These are phyloP conservation scores for Iguana delicatissima DNA, from an alignment of 2,797 vertebrate species.

Conservation along the genomic window DNA sequence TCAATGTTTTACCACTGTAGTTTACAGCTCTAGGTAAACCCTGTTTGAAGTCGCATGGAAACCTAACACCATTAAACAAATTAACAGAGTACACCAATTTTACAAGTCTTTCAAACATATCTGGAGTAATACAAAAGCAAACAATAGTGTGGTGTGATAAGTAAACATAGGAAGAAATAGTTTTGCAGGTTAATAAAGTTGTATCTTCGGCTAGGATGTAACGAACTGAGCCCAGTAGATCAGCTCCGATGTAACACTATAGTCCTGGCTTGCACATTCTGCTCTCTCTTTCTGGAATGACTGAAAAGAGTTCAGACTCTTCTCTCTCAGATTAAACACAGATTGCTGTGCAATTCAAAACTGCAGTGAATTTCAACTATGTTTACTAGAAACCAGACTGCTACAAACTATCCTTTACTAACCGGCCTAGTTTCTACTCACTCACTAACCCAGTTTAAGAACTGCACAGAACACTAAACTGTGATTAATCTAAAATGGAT, in stretches of 20 bases:
- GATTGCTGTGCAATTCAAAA: neutral
- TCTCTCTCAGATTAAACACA: neutral
- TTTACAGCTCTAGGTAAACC: conserved; percentile 9
- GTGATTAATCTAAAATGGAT: neutral
- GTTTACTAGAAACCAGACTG: neutral
- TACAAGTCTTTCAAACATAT: neutral
- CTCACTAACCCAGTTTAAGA: neutral
- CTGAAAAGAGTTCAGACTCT: neutral
- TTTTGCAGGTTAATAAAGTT: neutral
- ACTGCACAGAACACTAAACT: neutral
- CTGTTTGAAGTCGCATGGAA: neutral
- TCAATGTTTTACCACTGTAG: conserved; percentile 54
- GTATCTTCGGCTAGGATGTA: neutral
- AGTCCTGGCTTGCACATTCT: neutral
- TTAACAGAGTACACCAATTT: neutral
- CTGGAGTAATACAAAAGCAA: neutral
- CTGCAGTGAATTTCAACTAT: neutral
- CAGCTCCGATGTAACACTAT: neutral
- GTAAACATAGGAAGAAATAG: neutral
- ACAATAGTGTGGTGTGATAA: neutral
- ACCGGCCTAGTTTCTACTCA: neutral
- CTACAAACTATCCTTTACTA: neutral
- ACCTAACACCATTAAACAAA: neutral
- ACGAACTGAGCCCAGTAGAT: neutral
- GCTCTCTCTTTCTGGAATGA: neutral